Percentiles rank a stretch among this genome's conserved stretches.
Conservation (phyloP, 2,113 vertebrate species). For the Hystrix cristata region DNA sequence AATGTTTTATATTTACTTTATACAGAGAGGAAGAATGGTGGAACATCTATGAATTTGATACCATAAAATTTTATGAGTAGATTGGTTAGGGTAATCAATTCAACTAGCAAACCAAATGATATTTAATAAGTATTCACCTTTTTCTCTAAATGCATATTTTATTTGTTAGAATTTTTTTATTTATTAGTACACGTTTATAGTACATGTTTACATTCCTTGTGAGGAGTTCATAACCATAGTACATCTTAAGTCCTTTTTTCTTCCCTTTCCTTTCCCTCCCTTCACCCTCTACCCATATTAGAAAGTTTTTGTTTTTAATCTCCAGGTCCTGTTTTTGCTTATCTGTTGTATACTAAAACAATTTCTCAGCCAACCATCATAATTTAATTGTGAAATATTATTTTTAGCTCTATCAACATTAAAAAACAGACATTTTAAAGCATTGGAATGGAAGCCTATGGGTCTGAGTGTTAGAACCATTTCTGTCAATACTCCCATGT, state of each 20-base stretch:
- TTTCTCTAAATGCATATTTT: not conserved
- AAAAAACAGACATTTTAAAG: not conserved
- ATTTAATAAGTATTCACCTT: not conserved
- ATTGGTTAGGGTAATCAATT: not conserved
- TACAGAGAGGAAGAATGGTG: not conserved
- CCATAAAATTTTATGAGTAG: not conserved
- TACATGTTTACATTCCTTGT: too few relatives aligned
- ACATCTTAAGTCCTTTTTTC: not conserved
- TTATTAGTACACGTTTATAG: not conserved
- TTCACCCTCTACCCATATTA: not conserved
- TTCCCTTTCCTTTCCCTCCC: not conserved
- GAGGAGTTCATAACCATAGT: not conserved
- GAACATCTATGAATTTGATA: not conserved
- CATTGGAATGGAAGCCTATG: not conserved
- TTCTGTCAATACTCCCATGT: not conserved
- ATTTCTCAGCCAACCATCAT: not conserved
- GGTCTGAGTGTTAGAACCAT: not conserved
- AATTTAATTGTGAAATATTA: not conserved
- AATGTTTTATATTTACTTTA: not conserved
- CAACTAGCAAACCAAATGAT: constrained; percentile 15
- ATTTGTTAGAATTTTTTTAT: not conserved
- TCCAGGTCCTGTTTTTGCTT: not conserved
- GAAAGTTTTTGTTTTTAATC: not conserved
- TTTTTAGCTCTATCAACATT: not conserved
- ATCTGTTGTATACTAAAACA: not conserved